Evolutionary conservation across 2,888 invertebrate genomes (phyloP).

Genomic region (Sipha maydis): DNA sequence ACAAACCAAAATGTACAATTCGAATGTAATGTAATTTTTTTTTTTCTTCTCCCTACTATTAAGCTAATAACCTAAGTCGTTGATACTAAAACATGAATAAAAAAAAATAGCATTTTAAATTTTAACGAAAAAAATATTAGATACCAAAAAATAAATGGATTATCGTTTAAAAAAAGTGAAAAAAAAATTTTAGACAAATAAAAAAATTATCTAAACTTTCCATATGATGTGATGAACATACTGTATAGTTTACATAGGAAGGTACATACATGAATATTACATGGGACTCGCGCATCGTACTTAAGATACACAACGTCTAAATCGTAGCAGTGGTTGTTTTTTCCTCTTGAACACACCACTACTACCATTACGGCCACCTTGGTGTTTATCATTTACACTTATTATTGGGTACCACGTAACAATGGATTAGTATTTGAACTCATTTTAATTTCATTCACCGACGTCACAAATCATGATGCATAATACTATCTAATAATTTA

Average conservation of each 20-base stretch:
- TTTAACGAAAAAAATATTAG: too few relatives aligned
- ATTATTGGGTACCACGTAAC: too few relatives aligned
- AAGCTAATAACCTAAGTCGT: too few relatives aligned
- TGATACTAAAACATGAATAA: too few relatives aligned
- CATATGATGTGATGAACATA: neutral
- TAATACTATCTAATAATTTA: neutral
- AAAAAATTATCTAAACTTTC: neutral
- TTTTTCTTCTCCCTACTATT: too few relatives aligned
- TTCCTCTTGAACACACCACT: neutral
- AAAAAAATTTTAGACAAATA: too few relatives aligned
- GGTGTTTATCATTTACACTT: slow-evolving; percentile 21
- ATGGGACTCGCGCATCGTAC: slow-evolving; percentile 27
- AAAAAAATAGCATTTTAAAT: too few relatives aligned
- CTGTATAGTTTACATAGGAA: neutral
- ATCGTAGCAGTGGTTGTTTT: slow-evolving; percentile 11
- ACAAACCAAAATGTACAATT: too few relatives aligned
- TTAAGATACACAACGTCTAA: neutral
- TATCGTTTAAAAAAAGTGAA: too few relatives aligned
- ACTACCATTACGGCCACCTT: neutral
- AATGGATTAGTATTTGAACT: neutral
- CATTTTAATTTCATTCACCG: neutral
- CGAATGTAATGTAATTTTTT: too few relatives aligned
- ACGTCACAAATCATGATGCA: neutral
- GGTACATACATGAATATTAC: slow-evolving; percentile 37
- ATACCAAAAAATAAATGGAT: too few relatives aligned